Percentiles rank a stretch among this genome's conserved stretches.
phyloP scores from a whole-genome alignment of 53 echinoderm and acorn worm species.

The Stichopus horrens region DNA sequence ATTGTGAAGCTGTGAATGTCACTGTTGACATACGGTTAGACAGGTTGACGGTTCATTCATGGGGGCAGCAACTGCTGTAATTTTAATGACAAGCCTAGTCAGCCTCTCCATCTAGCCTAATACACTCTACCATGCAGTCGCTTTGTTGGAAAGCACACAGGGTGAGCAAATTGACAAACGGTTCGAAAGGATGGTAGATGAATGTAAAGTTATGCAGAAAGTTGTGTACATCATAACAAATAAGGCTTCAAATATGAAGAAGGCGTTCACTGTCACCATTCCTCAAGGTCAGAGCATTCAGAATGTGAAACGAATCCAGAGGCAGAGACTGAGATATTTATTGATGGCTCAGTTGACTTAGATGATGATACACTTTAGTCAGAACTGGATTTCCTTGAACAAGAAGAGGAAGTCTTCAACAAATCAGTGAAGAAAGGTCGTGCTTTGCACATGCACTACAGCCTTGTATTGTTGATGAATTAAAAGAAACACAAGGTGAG shows the following conservation, averaged over 20 bases:
- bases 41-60: slow-evolving; percentile 55
- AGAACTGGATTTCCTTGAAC: background rate
- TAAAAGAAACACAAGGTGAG: slow-evolving; percentile 43
- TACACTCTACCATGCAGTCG: slow-evolving; percentile 31
- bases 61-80: slow-evolving; percentile 43
- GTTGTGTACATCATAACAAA: slow-evolving; percentile 7
- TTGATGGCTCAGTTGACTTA: background rate
- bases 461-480: slow-evolving; percentile 46
- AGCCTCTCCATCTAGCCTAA: background rate
- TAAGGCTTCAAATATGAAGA: slow-evolving; percentile 19
- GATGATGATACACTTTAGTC: slow-evolving; percentile 8
- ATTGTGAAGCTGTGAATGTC: slow-evolving; percentile 23
- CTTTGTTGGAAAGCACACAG: slow-evolving; percentile 38
- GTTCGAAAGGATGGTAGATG: slow-evolving; percentile 34
- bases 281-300: background rate
- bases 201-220: slow-evolving; percentile 20
- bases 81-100: background rate
- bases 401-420: background rate
- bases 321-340: background rate
- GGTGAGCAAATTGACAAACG: too few species aligned
- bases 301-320: background rate
- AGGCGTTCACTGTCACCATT: background rate
- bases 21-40: slow-evolving; percentile 60
- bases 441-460: slow-evolving; percentile 54
- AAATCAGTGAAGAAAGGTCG: background rate